These are phyloP conservation scores for Dolichoris vasculosae DNA, from an alignment of 1,140 invertebrate species.

Conservation along the genomic window DNA sequence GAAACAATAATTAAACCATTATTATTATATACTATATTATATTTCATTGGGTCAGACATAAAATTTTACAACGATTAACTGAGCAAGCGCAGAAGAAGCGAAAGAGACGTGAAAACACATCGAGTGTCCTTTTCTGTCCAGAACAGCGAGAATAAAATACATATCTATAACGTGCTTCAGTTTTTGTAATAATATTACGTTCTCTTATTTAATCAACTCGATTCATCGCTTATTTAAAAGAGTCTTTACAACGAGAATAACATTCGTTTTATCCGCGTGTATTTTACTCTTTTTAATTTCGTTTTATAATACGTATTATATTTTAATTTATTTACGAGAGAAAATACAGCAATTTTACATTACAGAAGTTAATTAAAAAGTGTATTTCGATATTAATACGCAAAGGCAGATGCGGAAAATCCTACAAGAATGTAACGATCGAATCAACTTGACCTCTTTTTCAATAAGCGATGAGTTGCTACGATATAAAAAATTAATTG, in stretches of 20 bases:
- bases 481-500: constrained; percentile 17
- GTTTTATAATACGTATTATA: too few species aligned
- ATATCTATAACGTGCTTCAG: constrained; percentile 34
- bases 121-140: constrained; percentile 9
- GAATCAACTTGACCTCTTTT: background rate
- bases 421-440: background rate
- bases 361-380: too few species aligned
- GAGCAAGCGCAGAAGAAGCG: constrained; percentile 47
- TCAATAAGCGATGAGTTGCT: constrained; percentile 30
- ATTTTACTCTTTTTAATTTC: too few species aligned
- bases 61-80: constrained; percentile 41
- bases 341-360: too few species aligned
- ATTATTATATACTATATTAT: background rate
- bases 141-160: constrained; percentile 21
- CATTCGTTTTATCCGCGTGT: too few species aligned
- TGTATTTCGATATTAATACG: too few species aligned
- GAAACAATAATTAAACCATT: background rate
- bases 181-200: constrained; percentile 7
- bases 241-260: background rate
- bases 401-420: background rate
- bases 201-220: constrained; percentile 10
- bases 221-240: constrained; percentile 41
- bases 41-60: constrained; percentile 1
- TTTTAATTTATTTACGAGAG: too few species aligned
- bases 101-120: constrained; percentile 16